These are phyloP conservation scores for Hippoglossus hippoglossus DNA, from an alignment of 2,797 vertebrate genomes.

Conservation along the genomic window DNA sequence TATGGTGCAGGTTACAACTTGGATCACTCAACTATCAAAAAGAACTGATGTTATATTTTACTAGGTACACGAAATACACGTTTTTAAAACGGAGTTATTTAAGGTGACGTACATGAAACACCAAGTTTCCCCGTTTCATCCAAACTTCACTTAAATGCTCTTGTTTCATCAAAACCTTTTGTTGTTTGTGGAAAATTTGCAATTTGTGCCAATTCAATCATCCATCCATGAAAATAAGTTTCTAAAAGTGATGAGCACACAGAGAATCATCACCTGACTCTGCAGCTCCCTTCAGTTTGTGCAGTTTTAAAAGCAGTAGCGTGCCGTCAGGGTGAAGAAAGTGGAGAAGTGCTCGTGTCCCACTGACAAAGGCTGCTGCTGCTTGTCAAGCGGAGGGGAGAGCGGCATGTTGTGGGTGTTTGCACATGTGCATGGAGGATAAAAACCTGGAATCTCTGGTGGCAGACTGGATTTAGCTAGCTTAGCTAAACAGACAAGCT, in stretches of 20 bases:
- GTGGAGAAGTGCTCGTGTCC: neutral
- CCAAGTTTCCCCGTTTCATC: slow-evolving; percentile 2
- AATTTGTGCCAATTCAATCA: too few species aligned
- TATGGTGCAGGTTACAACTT: slow-evolving; percentile 24
- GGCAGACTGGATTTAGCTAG: neutral
- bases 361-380: neutral
- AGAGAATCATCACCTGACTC: neutral
- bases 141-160: neutral
- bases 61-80: slow-evolving; percentile 15
- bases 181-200: neutral
- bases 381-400: neutral
- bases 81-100: slow-evolving; percentile 4
- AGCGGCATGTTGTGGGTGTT: neutral
- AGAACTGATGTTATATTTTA: slow-evolving; percentile 5
- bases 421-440: neutral
- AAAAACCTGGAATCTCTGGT: neutral
- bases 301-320: neutral
- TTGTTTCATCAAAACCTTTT: neutral
- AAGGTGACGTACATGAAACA: slow-evolving; percentile 8
- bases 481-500: neutral
- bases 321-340: neutral
- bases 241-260: too few species aligned
- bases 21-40: slow-evolving; percentile 11
- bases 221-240: too few species aligned
- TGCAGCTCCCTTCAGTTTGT: neutral